Evolutionary conservation across 2,888 invertebrate genomes (phyloP).

Genomic region (Ophion slaviceki): DNA sequence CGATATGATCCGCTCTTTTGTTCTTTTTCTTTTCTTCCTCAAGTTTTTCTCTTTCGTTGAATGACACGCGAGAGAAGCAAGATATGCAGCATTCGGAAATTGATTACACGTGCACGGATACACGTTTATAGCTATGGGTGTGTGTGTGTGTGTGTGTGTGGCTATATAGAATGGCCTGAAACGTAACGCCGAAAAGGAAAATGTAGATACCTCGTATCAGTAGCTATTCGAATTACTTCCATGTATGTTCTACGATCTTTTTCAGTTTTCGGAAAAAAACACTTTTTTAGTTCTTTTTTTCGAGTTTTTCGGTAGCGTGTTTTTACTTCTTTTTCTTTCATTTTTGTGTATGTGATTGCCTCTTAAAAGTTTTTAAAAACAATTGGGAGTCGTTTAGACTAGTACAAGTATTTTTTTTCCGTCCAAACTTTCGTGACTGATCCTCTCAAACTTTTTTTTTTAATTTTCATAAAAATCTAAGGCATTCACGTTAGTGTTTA

Average conservation of each 20-base stretch:
- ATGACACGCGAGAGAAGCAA: constrained; percentile 24
- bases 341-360: no score
- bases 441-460: background rate
- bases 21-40: constrained; percentile 1
- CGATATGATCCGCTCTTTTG: constrained; percentile 16
- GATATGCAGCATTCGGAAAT: constrained; percentile 12
- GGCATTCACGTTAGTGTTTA: background rate
- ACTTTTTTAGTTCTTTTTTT: no score
- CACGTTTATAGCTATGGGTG: background rate
- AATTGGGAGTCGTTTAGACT: no score
- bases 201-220: no score
- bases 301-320: no score
- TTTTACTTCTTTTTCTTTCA: no score
- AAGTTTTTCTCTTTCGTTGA: constrained; percentile 29
- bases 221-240: no score
- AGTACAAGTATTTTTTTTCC: no score
- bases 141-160: background rate
- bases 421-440: no score
- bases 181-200: background rate
- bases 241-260: no score
- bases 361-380: no score
- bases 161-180: background rate
- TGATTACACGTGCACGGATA: background rate
- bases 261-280: no score
- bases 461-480: background rate